phyloP scores from a whole-genome alignment of 1,140 invertebrate genomes.

The Drosophila pachea region DNA sequence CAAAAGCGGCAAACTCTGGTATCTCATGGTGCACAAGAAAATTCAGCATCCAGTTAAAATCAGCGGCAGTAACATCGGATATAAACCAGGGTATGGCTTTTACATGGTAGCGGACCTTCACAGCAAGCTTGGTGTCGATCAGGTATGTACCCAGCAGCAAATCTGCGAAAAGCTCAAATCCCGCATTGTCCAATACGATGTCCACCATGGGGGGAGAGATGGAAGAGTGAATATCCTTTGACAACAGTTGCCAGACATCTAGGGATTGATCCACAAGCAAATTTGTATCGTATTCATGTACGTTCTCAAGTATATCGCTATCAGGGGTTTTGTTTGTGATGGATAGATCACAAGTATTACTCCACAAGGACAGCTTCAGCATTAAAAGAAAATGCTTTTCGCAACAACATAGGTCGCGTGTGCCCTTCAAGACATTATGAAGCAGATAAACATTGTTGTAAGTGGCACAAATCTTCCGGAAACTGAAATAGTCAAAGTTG shows the following conservation, averaged over 20 bases:
- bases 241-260: conserved; percentile 40
- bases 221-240: neutral
- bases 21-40: conserved; percentile 75
- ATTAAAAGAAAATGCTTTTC: conserved; percentile 80
- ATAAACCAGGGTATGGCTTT: conserved; percentile 97
- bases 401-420: neutral
- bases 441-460: conserved; percentile 80
- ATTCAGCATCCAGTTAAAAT: conserved; percentile 86
- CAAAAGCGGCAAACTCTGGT: conserved; percentile 77
- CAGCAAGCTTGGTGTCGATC: conserved; percentile 82
- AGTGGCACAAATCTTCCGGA: conserved; percentile 85
- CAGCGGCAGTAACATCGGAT: conserved; percentile 89
- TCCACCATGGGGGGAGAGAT: conserved; percentile 80
- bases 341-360: conserved; percentile 92
- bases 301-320: neutral
- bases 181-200: conserved; percentile 96
- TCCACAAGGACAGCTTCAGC: conserved; percentile 84
- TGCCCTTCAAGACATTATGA: conserved; percentile 78
- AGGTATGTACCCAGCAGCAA: conserved; percentile 91
- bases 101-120: conserved; percentile 89
- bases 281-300: conserved; percentile 12
- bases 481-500: conserved; percentile 88
- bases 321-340: conserved; percentile 83
- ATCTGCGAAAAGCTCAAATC: conserved; percentile 95
- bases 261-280: conserved; percentile 49